Base-by-base conservation (phyloP, 2,888 invertebrate genomes). In the Bombyx huttoni region DNA sequence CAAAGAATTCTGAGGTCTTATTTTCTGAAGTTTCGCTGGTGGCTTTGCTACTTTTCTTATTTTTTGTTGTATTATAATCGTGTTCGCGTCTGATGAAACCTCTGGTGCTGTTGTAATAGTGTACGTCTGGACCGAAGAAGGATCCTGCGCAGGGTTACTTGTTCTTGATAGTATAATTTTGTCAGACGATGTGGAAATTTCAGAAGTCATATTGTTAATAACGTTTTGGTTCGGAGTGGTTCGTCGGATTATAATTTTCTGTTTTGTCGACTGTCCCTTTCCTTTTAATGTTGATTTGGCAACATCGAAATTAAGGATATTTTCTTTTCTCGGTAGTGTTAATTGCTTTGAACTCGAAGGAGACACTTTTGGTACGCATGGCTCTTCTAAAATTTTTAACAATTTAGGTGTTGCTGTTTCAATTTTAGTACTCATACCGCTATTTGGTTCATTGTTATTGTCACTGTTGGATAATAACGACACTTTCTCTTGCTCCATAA, bases 321-420 rank as follows among this genome's bases (percentile, higher is more conserved):
- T 89, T 61, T 89, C 89, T 63, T 80, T 88, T 1, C 75, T 74
- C 1, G 78, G 65, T 49, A 78, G 60, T 46, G 81, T 64, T 46
- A 80, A 61, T 62, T 77, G 78, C 60, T 85, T 86, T 24, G 75
- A 55, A 60, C 78, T 86, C 52, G 64, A 70, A 8, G 68, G 33
- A 34, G 63, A 35, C 46, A 75, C 58, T 67, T 77, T 84, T 13
- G 78, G 75, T 56, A 75, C 67, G 52, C 69, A 70, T 0, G 88
- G 84, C 58, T 90, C 90, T 61, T 90, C 90, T 57, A 91, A 72
- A 53, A 91, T 90, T 68, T 91, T 90, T 54, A 91, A 71, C 48
- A 91, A 67, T 73, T 90, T 91, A 0, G 90, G 89, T 5, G 90
- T 81, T 7, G 83, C 75, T n/a, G 80, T 78, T 52, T 81, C 84